These are phyloP conservation scores for Pandemis corylana DNA, from an alignment of 2,888 invertebrate species.

Conservation along the genomic window DNA sequence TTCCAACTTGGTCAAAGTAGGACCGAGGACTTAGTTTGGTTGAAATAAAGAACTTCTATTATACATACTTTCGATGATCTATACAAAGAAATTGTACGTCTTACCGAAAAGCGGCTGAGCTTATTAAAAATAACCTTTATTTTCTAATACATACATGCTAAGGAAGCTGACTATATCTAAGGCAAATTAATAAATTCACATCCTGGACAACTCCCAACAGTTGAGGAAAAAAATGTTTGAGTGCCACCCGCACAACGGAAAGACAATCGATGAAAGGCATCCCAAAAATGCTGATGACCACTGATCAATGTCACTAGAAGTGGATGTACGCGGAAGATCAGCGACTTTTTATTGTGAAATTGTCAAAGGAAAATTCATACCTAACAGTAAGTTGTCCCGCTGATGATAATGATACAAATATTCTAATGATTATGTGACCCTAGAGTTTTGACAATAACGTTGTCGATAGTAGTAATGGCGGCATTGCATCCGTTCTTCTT, in stretches of 20 bases:
- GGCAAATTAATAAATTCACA: background rate
- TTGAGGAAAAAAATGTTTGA: background rate
- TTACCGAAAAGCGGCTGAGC: no score
- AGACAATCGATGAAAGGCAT: background rate
- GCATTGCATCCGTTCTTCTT: constrained; percentile 78
- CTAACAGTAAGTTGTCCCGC: background rate
- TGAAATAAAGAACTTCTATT: no score
- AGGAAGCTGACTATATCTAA: background rate
- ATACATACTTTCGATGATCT: no score
- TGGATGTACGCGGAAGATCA: background rate
- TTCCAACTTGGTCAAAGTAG: no score
- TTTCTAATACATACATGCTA: background rate
- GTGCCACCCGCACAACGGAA: background rate
- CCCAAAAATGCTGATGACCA: no score
- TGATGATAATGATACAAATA: background rate
- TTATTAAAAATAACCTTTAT: background rate
- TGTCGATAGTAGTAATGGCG: constrained; percentile 75
- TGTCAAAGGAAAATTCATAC: background rate
- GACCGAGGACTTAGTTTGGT: no score
- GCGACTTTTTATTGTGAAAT: background rate
- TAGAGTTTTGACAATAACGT: constrained; percentile 76
- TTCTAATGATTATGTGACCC: constrained; percentile 75
- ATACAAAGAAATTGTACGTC: no score
- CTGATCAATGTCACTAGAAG: no score
- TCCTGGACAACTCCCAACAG: background rate